phyloP scores from a whole-genome alignment of 2,797 vertebrate species.

The Aldrovandia affinis region DNA sequence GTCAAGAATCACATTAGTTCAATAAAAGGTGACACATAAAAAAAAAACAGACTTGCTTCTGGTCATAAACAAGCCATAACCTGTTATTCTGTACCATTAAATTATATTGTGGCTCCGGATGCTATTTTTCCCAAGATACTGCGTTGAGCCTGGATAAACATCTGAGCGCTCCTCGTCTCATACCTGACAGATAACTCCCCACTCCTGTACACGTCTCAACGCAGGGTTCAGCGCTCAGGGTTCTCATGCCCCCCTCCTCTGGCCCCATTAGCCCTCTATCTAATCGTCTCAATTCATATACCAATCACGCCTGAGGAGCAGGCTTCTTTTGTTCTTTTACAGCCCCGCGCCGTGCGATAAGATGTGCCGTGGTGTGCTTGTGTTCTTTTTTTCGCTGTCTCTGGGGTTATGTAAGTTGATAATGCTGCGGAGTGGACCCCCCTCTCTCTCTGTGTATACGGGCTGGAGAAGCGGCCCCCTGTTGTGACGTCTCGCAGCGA shows the following conservation, averaged over 20 bases:
- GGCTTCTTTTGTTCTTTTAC: conserved; percentile 41
- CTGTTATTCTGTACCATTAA: not conserved
- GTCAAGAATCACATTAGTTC: not conserved
- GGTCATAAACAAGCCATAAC: conserved; percentile 3
- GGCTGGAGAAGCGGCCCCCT: not conserved
- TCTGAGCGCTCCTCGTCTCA: not conserved
- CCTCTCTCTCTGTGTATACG: not conserved
- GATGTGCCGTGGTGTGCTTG: conserved; percentile 35
- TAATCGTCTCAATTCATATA: conserved; percentile 32
- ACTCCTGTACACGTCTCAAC: not conserved
- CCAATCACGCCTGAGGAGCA: conserved; percentile 2
- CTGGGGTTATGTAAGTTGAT: conserved; percentile 41
- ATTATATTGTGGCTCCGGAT: not conserved
- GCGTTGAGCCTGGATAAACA: not conserved
- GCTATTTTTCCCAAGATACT: not conserved
- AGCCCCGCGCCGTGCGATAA: conserved; percentile 23
- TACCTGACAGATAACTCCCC: not conserved
- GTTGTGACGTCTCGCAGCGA: not conserved
- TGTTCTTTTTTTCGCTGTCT: conserved; percentile 40
- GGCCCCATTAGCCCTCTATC: conserved; percentile 20
- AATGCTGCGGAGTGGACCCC: conserved; percentile 10
- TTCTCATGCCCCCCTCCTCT: not conserved
- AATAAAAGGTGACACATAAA: not conserved
- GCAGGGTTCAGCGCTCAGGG: not conserved
- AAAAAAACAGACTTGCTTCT: not conserved